Evolutionary conservation across 2,888 invertebrate species (phyloP), one percentile per base, ranked within the genome.

Genomic region (Noctuana brunneofusca): DNA sequence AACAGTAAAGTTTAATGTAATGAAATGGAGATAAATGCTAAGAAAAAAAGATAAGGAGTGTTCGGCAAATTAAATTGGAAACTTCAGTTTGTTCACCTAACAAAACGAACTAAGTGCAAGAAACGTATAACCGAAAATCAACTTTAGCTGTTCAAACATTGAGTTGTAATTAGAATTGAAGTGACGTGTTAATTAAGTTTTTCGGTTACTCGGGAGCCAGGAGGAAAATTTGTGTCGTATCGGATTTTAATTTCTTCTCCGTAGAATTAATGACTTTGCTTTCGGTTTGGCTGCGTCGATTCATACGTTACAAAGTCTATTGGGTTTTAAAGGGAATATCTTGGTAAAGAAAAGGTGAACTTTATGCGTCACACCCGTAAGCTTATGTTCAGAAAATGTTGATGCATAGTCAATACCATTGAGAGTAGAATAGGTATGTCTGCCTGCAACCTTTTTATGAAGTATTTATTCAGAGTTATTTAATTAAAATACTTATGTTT

Each of bases 31-130:
- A 87, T 88, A 87, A 89, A 87, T 83, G 83, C 81, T 75, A 78
- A 79, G 70, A 84, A 85, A 87, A 84, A 63, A 84, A 83, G 82
- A 86, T 85, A 84, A 82, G 80, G 75, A 85, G 79, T 86, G 84
- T 86, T 83, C 82, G 81, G 85, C 88, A 87, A 89, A 89, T 89
- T 87, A 88, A 89, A 89, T 87, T 86, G 87, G 82, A 86, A 87
- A 84, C 80, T 83, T 81, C 78, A 73, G 76, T 79, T 75, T 70
- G 70, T 65, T 69, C 65, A 63, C 56, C 24, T 35, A 14, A 30
- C 12, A 57, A 68, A 73, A 71, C 49, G 71, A 63, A 75, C 24
- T 68, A 80, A 73, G 67, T 65, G 27, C 16, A 3, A 1, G 0
- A 0, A 22, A 12, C 2, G 18, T 6, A 3, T 56, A 67, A 54